Conservation (phyloP, 1,140 invertebrate species). For the Ceratina japonica region DNA sequence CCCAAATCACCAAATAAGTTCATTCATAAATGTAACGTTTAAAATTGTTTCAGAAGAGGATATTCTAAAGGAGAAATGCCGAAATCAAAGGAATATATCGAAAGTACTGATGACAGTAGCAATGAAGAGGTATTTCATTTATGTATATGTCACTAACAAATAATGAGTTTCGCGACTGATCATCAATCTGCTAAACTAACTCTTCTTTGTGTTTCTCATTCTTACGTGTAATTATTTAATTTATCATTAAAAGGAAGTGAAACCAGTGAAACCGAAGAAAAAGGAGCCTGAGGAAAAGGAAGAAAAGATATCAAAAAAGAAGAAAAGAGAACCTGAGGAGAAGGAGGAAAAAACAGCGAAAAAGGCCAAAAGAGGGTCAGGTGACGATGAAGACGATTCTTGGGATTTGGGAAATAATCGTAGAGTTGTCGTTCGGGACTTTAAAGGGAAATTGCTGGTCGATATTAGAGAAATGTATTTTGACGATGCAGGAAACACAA, state of each 20-base stretch:
- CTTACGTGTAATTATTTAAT: background rate
- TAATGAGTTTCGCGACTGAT: too few species aligned
- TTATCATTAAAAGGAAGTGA: constrained; percentile 43
- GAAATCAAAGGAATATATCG: constrained; percentile 70
- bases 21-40: too few species aligned
- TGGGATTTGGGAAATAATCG: constrained; percentile 85
- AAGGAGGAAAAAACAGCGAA: constrained; percentile 59
- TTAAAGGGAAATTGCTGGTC: constrained; percentile 89
- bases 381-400: constrained; percentile 71
- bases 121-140: constrained; percentile 48
- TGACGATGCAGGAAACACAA: constrained; percentile 86
- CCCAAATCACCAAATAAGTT: too few species aligned
- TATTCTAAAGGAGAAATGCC: constrained; percentile 63
- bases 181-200: too few species aligned
- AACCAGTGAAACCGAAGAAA: constrained; percentile 27
- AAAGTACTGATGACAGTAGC: constrained; percentile 53
- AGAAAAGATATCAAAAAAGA: constrained; percentile 33
- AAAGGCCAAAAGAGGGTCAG: constrained; percentile 64
- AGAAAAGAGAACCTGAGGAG: constrained; percentile 42
- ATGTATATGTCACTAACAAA: too few species aligned
- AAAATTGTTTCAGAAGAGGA: constrained; percentile 18
- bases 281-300: constrained; percentile 47
- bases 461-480: constrained; percentile 92
- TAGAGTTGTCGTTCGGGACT: constrained; percentile 88
- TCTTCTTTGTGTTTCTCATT: background rate